Base-by-base conservation (phyloP, 2,113 vertebrate genomes). In the Lophochroa leadbeateri region DNA sequence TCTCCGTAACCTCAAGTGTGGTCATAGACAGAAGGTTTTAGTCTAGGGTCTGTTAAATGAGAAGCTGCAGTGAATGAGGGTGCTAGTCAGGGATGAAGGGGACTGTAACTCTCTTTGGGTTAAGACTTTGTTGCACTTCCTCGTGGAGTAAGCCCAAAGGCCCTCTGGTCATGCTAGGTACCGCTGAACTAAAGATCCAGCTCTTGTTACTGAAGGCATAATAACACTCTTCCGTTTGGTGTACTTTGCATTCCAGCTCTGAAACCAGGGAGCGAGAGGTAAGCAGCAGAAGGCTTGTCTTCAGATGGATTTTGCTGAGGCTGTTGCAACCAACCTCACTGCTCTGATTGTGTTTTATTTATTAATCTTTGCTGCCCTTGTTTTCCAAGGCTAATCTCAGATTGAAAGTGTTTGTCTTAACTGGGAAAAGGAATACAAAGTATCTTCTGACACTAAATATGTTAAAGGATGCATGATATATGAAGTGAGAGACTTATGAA, bases 321-420 rank as follows among this genome's bases (percentile, higher is more conserved):
- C 44, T 77, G 8, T 88, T 95, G 46, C 21, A 75, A 58, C 76
- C 83, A 82, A 35, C 61, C 58, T 83, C 65, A 75, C 52, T 85
- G 53, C 67, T 93, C 70, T 58, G 67, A 67, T 94, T 95, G 80
- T 84, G 60, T 96, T 82, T 64, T 89, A 28, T 86, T 97, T 97
- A 82, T 88, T 97, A 91, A 91, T 50, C 47, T 68, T 86, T 91
- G 83, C 68, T 94, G 75, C 67, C 80, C 58, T 94, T 92, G 82
- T 97, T 97, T 93, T 95, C 79, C 47, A 79, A 97, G 90, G 76
- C 63, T 85, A 85, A 90, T 92, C 64, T 86, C 75, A 86, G 43
- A 97, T 91, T 97, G 96, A 96, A 97, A 98, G 97, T 98, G 97
- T 97, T 98, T 97, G 96, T 96, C 97, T 98, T 98, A 86, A 97